These are phyloP conservation scores for Dicrostonyx torquatus DNA, from an alignment of 2,797 vertebrate species.

Conservation along the genomic window DNA sequence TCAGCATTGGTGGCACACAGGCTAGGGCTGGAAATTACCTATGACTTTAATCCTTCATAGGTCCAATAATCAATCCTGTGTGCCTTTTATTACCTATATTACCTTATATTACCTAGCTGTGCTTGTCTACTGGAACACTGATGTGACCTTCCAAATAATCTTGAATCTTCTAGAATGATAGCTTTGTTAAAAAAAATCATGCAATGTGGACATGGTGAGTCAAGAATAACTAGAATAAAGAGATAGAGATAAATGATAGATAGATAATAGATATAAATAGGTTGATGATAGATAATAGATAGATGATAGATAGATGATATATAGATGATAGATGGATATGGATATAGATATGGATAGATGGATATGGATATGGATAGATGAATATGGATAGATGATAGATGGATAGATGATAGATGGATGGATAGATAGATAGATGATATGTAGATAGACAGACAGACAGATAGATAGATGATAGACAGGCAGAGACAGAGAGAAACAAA, in stretches of 20 bases:
- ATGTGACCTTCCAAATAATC: neutral
- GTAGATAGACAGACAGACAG: no score
- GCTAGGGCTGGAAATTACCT: neutral
- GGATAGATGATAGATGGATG: neutral
- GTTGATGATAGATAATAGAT: neutral
- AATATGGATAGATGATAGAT: no score
- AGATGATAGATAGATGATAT: neutral
- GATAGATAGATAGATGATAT: no score
- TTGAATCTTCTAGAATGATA: neutral
- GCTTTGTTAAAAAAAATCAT: neutral
- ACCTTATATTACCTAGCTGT: neutral
- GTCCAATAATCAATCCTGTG: neutral
- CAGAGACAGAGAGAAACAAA: neutral
- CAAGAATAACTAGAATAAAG: neutral
- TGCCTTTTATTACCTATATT: neutral
- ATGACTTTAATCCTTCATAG: neutral
- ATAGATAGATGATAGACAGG: neutral
- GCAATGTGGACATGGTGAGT: fast-evolving
- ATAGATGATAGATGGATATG: neutral
- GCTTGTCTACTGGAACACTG: neutral
- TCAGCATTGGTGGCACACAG: neutral
- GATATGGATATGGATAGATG: no score
- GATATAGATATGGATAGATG: no score
- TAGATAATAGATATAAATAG: neutral
- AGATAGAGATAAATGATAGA: neutral